phyloP scores from a whole-genome alignment of 1,140 invertebrate species.

The Amphibalanus amphitrite region DNA sequence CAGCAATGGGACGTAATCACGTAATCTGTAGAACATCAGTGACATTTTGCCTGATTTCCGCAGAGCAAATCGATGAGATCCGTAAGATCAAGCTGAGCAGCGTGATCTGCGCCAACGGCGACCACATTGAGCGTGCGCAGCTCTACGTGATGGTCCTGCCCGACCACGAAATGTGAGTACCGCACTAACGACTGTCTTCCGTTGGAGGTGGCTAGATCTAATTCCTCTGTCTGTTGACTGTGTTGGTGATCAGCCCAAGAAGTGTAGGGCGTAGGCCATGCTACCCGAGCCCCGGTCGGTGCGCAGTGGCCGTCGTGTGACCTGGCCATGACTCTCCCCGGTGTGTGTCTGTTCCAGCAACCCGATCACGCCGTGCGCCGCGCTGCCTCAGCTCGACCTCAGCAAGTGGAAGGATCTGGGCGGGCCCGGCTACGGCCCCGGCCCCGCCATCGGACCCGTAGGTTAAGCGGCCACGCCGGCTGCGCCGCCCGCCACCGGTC shows the following conservation, averaged over 20 bases:
- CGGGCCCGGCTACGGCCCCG: background rate
- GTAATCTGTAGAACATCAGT: too few species aligned
- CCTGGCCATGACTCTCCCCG: background rate
- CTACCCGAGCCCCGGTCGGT: background rate
- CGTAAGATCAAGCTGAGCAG: constrained; percentile 26
- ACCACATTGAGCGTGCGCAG: constrained; percentile 29
- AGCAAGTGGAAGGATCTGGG: background rate
- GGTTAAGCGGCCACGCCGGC: too few species aligned
- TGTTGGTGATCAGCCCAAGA: too few species aligned
- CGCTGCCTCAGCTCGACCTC: background rate
- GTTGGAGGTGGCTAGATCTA: too few species aligned
- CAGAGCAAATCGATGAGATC: constrained; percentile 29
- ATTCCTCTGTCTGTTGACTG: too few species aligned
- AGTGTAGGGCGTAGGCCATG: background rate
- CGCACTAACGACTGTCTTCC: too few species aligned
- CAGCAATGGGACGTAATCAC: too few species aligned
- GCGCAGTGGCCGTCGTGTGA: background rate
- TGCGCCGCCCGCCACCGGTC: too few species aligned
- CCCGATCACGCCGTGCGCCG: background rate
- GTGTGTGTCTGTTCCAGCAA: background rate
- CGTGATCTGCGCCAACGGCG: constrained; percentile 28
- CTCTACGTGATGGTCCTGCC: constrained; percentile 23
- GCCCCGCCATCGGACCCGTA: too few species aligned
- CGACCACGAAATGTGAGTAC: constrained; percentile 23
- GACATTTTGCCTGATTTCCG: background rate